Percentiles rank a stretch among this genome's conserved stretches.
phyloP scores from a whole-genome alignment of 2,113 vertebrate species.

The Oceanodroma tethys region DNA sequence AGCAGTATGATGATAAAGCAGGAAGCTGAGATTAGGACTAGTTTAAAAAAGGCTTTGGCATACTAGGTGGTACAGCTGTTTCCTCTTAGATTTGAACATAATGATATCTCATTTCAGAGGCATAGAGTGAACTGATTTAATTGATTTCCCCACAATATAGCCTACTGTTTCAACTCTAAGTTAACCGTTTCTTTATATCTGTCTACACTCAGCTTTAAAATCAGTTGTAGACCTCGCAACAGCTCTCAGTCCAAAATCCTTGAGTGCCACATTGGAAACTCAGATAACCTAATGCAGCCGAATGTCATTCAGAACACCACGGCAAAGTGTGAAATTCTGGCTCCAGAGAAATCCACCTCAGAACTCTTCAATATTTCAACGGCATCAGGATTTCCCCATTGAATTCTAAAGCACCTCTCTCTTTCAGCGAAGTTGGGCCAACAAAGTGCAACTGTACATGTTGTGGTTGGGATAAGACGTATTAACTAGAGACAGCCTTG shows the following conservation, averaged over 20 bases:
- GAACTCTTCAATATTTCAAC: not conserved
- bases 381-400: not conserved
- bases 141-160: not conserved
- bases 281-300: not conserved
- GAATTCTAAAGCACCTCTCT: not conserved
- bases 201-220: not conserved
- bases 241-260: not conserved
- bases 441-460: not conserved
- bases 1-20: slow-evolving; percentile 71
- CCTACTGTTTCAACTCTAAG: not conserved
- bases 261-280: not conserved
- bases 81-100: not conserved
- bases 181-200: not conserved
- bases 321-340: not conserved
- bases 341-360: not conserved
- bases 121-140: not conserved
- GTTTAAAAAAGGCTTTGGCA: slow-evolving; percentile 15
- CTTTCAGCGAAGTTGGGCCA: not conserved
- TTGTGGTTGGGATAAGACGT: not conserved
- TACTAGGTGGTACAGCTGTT: not conserved
- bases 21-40: slow-evolving; percentile 66
- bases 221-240: not conserved
- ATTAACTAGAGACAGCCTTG: not conserved
- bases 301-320: not conserved
- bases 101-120: not conserved